These are phyloP conservation scores for Pogonognathellus flavescens DNA, from an alignment of 1,140 invertebrate genomes.

Conservation along the genomic window DNA sequence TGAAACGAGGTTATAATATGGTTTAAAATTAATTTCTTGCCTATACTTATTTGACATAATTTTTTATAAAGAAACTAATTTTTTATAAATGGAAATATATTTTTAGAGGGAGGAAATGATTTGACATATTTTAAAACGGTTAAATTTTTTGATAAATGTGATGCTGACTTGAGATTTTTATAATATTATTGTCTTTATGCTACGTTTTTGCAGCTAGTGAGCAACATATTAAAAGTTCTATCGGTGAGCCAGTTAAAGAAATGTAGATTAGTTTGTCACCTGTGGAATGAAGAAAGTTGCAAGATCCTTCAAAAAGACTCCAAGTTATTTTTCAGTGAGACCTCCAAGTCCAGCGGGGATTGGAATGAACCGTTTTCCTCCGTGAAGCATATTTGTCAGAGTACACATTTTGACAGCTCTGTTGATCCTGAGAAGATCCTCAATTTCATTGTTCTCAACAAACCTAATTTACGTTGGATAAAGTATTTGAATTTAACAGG, in stretches of 20 bases:
- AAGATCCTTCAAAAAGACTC: slow-evolving; percentile 25
- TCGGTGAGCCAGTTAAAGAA: slow-evolving; percentile 1
- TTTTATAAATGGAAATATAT: too few relatives aligned
- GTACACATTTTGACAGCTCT: background rate
- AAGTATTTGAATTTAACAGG: background rate
- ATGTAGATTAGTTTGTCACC: background rate
- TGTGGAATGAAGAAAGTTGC: slow-evolving; percentile 28
- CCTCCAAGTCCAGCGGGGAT: background rate
- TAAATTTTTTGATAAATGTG: background rate
- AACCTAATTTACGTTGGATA: background rate
- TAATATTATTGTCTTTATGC: background rate
- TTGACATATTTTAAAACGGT: too few relatives aligned
- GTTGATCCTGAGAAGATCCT: background rate
- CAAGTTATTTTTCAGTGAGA: background rate
- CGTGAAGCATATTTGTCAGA: slow-evolving; percentile 3
- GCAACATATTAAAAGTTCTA: slow-evolving; percentile 2
- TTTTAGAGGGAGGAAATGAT: too few relatives aligned
- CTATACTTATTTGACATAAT: too few relatives aligned
- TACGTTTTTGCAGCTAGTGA: background rate
- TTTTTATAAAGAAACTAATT: too few relatives aligned
- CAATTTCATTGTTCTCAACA: background rate
- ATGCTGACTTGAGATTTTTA: background rate
- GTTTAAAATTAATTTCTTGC: too few relatives aligned
- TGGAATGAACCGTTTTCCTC: background rate
- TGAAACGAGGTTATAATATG: too few relatives aligned